Conservation (phyloP, 2,888 invertebrate genomes). For the Phorcus lineatus region DNA sequence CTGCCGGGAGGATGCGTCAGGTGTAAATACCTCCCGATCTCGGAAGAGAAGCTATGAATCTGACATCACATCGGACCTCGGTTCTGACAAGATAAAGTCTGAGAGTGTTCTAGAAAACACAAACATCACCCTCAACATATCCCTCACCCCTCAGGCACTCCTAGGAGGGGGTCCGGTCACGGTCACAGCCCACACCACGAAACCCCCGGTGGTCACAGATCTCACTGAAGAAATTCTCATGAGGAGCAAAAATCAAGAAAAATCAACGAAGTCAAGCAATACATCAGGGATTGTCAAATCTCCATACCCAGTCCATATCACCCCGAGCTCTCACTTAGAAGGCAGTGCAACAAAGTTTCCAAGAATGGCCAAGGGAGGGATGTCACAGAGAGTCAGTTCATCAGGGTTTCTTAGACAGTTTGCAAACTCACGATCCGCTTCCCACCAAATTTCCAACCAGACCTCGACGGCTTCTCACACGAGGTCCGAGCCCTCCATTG, state of each 20-base stretch:
- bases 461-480: background rate
- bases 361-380: background rate
- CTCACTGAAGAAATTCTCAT: background rate
- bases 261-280: background rate
- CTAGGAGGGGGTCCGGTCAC: conserved; percentile 47
- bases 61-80: background rate
- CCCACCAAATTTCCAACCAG: background rate
- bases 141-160: conserved; percentile 43
- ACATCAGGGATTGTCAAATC: background rate
- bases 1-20: conserved; percentile 20
- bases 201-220: conserved; percentile 15
- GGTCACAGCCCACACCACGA: conserved; percentile 43
- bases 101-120: background rate
- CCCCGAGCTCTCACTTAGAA: background rate
- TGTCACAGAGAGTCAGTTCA: background rate
- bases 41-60: background rate
- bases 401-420: background rate
- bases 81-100: background rate
- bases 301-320: background rate
- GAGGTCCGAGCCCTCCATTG: background rate
- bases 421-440: background rate
- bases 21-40: background rate
- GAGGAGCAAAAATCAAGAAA: background rate
- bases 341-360: background rate
- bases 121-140: conserved; percentile 47